Percentiles rank a stretch among this genome's conserved stretches.
Conservation (phyloP, 2,113 vertebrate genomes). For the Cottus gobio region DNA sequence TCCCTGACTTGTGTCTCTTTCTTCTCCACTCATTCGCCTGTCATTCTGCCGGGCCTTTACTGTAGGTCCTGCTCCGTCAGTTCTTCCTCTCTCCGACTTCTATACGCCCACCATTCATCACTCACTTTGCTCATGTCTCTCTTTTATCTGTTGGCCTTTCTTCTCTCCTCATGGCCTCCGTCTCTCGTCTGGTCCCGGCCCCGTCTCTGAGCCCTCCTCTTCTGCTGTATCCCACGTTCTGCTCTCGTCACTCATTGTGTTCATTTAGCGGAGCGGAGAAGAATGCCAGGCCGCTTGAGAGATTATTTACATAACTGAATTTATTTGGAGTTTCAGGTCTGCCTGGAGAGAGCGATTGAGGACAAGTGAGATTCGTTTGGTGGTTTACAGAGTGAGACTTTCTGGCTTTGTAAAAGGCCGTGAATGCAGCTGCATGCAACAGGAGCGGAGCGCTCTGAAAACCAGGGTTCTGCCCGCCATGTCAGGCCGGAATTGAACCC, state of each 20-base stretch:
- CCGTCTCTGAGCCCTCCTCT: background rate
- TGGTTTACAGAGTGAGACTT: conserved; percentile 17
- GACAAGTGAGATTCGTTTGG: background rate
- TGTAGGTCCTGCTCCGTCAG: conserved; percentile 14
- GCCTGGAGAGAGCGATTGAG: background rate
- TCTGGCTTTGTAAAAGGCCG: background rate
- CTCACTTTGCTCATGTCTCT: conserved; percentile 9
- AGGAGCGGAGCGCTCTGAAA: too few species aligned
- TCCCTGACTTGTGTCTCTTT: conserved; percentile 49
- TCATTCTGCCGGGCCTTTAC: conserved; percentile 24
- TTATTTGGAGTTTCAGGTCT: conserved; percentile 30
- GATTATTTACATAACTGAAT: conserved; percentile 30
- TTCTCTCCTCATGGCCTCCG: background rate
- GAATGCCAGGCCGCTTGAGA: conserved; percentile 8
- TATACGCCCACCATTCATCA: conserved; percentile 17
- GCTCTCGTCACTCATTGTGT: background rate
- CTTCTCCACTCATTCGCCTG: conserved; percentile 27
- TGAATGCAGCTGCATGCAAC: conserved; percentile 6
- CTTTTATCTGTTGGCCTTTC: conserved; percentile 29
- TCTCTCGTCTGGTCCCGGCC: conserved; percentile 7
- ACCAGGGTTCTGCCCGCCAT: too few species aligned
- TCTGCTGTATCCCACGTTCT: background rate
- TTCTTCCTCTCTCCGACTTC: background rate
- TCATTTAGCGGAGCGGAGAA: conserved; percentile 3
- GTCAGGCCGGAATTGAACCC: too few species aligned